Evolutionary conservation across 30 jellyfish, hydroid and myxozoan species (phyloP).

Genomic region (Nemopilema nomurai): DNA sequence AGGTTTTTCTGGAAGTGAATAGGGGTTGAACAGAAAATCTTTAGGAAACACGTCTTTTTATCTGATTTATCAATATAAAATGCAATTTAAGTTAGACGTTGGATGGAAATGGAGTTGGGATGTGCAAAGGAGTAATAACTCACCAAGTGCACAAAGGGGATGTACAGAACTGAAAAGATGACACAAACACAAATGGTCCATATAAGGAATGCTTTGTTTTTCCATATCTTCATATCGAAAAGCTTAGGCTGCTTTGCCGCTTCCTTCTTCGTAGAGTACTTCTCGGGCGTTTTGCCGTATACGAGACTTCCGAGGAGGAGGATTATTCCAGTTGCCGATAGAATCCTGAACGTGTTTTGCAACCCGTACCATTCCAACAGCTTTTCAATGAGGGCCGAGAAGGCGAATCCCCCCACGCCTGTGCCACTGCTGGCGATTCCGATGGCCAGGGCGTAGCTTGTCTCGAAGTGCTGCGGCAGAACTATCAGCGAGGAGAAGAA

Average conservation of each 20-base stretch:
- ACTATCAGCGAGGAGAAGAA: constrained; percentile 71
- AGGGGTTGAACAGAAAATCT: too few relatives aligned
- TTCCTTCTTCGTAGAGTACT: neutral
- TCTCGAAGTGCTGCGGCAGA: constrained; percentile 65
- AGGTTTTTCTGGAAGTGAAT: too few relatives aligned
- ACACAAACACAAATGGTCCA: constrained; percentile 61
- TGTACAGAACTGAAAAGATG: constrained; percentile 53
- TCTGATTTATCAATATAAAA: too few relatives aligned
- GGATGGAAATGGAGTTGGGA: too few relatives aligned
- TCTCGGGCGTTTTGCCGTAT: constrained; percentile 48
- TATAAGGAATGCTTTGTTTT: constrained; percentile 59
- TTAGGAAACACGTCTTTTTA: too few relatives aligned
- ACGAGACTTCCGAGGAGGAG: constrained; percentile 57
- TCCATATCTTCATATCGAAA: constrained; percentile 37
- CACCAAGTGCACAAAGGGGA: constrained; percentile 83
- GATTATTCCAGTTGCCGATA: constrained; percentile 19
- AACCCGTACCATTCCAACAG: constrained; percentile 43
- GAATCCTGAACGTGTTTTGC: constrained; percentile 30
- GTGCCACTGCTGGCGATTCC: constrained; percentile 77
- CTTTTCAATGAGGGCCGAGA: constrained; percentile 51
- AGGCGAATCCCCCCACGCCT: constrained; percentile 76
- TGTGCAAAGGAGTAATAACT: neutral
- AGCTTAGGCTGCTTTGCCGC: constrained; percentile 16
- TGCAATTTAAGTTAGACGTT: too few relatives aligned
- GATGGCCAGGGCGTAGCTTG: constrained; percentile 48